Conservation (phyloP, 2,797 vertebrate species). For the Antrozous pallidus region DNA sequence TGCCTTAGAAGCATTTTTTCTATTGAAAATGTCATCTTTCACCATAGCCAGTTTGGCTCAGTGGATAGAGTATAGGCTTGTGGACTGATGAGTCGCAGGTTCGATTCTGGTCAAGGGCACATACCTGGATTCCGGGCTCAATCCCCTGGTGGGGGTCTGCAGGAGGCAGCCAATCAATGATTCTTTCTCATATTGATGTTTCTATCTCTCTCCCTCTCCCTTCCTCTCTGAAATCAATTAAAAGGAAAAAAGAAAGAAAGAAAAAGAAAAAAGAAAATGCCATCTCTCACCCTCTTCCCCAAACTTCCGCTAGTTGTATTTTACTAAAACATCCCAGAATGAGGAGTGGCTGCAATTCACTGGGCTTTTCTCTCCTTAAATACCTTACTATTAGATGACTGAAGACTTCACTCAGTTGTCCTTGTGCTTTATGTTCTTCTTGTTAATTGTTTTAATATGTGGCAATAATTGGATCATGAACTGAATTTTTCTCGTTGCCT, state of each 20-base stretch:
- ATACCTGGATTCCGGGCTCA: too few species aligned
- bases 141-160: too few species aligned
- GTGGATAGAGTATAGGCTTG: too few species aligned
- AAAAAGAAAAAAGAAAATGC: not conserved
- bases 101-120: too few species aligned
- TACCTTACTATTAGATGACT: not conserved
- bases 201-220: too few species aligned
- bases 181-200: too few species aligned
- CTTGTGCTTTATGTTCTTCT: not conserved
- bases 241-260: too few species aligned
- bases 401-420: not conserved
- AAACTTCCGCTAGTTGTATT: not conserved
- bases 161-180: too few species aligned
- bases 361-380: not conserved
- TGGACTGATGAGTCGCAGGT: too few species aligned
- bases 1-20: not conserved
- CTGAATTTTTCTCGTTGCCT: slow-evolving; percentile 6
- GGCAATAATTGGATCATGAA: not conserved
- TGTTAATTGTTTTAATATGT: slow-evolving; percentile 6
- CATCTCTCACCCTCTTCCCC: not conserved
- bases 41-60: too few species aligned
- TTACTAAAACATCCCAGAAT: slow-evolving; percentile 4
- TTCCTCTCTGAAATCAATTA: too few species aligned
- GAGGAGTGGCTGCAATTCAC: not conserved
- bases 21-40: not conserved